Evolutionary conservation across 1,140 invertebrate genomes (phyloP), one percentile per base, ranked within the genome.

Genomic region (Leptonema lineaticorne): DNA sequence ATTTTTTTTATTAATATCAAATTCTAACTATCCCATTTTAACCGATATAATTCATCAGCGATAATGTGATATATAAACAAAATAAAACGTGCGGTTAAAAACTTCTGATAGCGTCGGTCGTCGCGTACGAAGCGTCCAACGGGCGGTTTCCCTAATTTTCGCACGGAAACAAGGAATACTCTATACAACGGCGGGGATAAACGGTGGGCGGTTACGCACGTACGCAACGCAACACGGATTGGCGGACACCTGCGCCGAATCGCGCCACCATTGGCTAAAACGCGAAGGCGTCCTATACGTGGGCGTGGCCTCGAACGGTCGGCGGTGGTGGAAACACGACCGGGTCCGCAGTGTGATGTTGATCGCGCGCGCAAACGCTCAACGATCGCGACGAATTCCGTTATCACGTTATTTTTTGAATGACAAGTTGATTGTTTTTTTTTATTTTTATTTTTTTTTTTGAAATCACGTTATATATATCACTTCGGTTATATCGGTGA

Each of bases 281-380:
- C 37, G 37, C 46, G 46, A 20, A 20, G 1, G 1, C 20, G 50
- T 11, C 22, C 50, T 53, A 26, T 26, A 4, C 28, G 33, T 26
- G 66, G 66, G 66, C 66, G 66, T 30, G n/a, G 66, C 45, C 11
- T 16, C 24, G 33, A 6, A 20, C 8, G 26, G 11, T 56, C 4
- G 62, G 70, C 26, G 46, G 64, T 60, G 30, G 8, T 59, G 24
- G 63, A 26, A 46, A 11, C 62, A 28, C 62, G 46, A 60, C 63
- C 53, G 57, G 63, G 37, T 24, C 67, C 46, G 70, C 68, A 63
- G 70, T 66, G 62, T 63, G 63, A 30, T 57, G 62, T 37, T 37
- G 69, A 59, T 33, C 66, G 65, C 48, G 65, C 66, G 53, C 45
- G 53, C 63, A 48, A 63, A 27, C 22, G 67, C 67, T 67, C 53